These are phyloP conservation scores for Zygaena filipendulae DNA, from an alignment of 2,888 invertebrate genomes.

Conservation along the genomic window DNA sequence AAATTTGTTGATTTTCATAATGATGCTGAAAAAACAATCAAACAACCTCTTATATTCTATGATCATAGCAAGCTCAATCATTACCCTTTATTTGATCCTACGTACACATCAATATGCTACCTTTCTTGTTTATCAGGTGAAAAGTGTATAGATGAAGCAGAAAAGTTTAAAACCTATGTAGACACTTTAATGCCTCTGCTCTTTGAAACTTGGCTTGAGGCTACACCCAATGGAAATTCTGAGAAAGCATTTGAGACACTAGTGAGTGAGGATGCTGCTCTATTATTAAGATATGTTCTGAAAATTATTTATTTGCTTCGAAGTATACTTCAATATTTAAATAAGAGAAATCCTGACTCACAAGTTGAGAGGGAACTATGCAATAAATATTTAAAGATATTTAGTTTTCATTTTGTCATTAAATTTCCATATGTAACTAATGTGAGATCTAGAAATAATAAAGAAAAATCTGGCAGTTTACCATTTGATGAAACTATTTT, in stretches of 20 bases:
- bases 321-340: constrained; percentile 41
- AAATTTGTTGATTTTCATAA: constrained; percentile 40
- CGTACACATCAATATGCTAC: constrained; percentile 37
- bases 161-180: constrained; percentile 71
- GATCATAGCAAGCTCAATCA: constrained; percentile 29
- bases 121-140: constrained; percentile 52
- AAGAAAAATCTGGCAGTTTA: constrained; percentile 22
- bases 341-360: constrained; percentile 35
- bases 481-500: constrained; percentile 36
- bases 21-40: constrained; percentile 19
- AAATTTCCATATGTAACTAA: constrained; percentile 70
- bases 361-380: constrained; percentile 61
- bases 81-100: constrained; percentile 39
- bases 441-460: constrained; percentile 38
- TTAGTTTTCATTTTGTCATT: constrained; percentile 65
- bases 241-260: constrained; percentile 52
- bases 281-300: constrained; percentile 71
- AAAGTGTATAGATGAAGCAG: constrained; percentile 46
- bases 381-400: constrained; percentile 59
- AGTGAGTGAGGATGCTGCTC: constrained; percentile 72
- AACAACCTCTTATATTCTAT: too few relatives aligned
- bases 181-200: constrained; percentile 79
- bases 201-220: constrained; percentile 88
- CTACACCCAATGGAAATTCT: constrained; percentile 61
- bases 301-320: constrained; percentile 73